phyloP scores from a whole-genome alignment of 2,797 vertebrate species.

The Poecilia wingei region DNA sequence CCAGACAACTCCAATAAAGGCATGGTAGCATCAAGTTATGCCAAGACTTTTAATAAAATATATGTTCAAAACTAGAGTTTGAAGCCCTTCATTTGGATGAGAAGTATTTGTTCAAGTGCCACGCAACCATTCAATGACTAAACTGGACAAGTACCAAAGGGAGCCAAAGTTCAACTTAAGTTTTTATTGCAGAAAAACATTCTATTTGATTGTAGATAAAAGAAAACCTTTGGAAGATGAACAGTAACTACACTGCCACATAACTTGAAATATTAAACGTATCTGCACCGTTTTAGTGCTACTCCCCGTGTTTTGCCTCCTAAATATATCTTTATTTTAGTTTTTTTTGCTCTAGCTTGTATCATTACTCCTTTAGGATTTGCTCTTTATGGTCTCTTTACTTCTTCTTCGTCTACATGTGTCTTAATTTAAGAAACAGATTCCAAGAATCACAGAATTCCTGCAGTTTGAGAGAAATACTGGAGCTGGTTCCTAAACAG shows the following conservation, averaged over 20 bases:
- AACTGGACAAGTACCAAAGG: background rate
- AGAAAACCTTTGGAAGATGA: background rate
- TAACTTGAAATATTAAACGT: background rate
- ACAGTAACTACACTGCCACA: background rate
- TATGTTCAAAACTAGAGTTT: background rate
- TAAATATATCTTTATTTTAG: background rate
- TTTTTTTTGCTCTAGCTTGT: background rate
- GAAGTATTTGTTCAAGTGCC: background rate
- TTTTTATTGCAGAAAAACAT: background rate
- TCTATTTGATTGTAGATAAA: background rate
- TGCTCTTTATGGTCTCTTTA: background rate
- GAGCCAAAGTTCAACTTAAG: background rate
- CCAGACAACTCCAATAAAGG: background rate
- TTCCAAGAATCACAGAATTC: background rate
- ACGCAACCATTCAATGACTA: background rate
- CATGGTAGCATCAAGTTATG: no score
- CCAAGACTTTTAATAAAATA: background rate
- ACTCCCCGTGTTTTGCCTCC: background rate
- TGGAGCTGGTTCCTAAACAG: background rate
- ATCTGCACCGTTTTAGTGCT: background rate
- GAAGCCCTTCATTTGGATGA: background rate
- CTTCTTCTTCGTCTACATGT: background rate
- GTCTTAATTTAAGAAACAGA: background rate
- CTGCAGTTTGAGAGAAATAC: background rate
- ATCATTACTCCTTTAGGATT: background rate